Base-by-base conservation (phyloP, 2,888 invertebrate species). In the Epirrita christyi region DNA sequence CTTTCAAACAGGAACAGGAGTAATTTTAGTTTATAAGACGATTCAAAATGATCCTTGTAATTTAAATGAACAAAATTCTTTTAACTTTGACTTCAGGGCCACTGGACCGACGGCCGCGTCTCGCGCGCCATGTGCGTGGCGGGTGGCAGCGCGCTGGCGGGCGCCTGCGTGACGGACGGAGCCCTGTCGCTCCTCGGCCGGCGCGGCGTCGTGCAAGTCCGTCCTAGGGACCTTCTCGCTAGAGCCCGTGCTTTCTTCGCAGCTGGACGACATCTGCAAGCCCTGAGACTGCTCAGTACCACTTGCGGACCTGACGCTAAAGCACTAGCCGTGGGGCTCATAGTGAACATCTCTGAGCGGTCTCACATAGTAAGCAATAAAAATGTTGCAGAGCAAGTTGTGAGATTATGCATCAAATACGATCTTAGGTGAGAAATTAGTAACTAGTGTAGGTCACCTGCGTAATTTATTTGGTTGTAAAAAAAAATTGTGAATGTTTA, bases 61-160 rank as follows among this genome's bases (percentile, higher is more conserved):
- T n/a, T n/a, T n/a, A n/a, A n/a, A n/a, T n/a, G n/a, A n/a, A n/a
- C n/a, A n/a, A n/a, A n/a, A n/a, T n/a, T n/a, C n/a, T n/a, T n/a
- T 7, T 32, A 32, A 32, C 8, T 7, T 7, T 27, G n/a, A 0
- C 1, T 27, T 13, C 94, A 98, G 91, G 99, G 97, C 0, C 91
- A 98, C 38, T 98, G 98, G 61, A 99, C 99, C 0, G 99, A 99
- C 6, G 98, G 99, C 0, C 98, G 98, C 78, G 99, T 96, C 68
- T 93, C 96, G 60, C 92, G 92, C 2, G 94, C 94, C 0, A 89
- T 94, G 80, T 92, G 93, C 38, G 77, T 88, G 50, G 94, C 94
- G 0, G 94, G 94, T 0, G 92, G 88, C 4, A 92, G 93, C 70
- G 94, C 94, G 0, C 67, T 92, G 21, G 92, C 87, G 0, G 92